These are phyloP conservation scores for Monomorium pharaonis DNA, from an alignment of 1,140 invertebrate species.

Conservation along the genomic window DNA sequence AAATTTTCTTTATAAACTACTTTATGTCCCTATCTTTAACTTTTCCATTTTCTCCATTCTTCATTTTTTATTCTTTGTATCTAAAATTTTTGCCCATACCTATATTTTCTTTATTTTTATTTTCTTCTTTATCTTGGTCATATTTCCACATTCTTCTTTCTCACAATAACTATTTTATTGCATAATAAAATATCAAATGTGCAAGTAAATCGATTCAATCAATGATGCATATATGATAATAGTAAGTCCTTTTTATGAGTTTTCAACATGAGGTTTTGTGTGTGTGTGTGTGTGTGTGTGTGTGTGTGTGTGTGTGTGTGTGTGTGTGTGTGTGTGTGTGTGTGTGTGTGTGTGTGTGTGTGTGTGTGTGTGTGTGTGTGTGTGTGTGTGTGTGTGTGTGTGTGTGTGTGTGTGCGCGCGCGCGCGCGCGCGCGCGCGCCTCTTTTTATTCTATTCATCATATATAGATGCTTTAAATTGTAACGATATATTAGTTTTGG, in stretches of 20 bases:
- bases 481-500: neutral
- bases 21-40: neutral
- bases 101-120: neutral
- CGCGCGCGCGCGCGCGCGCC: no score
- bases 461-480: neutral
- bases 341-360: no score
- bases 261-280: neutral
- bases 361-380: no score
- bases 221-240: neutral
- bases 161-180: neutral
- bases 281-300: neutral
- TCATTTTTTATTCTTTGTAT: neutral
- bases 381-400: no score
- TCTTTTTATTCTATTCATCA: slow-evolving; percentile 2
- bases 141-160: neutral
- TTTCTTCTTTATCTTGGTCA: neutral
- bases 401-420: neutral
- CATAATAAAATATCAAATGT: neutral
- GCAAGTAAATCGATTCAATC: neutral
- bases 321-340: no score
- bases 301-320: no score
- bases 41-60: neutral
- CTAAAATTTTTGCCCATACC: neutral
- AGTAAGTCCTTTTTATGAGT: neutral
- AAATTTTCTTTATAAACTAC: neutral